phyloP scores from a whole-genome alignment of 1,140 invertebrate genomes.

The Trichonephila clavipes region DNA sequence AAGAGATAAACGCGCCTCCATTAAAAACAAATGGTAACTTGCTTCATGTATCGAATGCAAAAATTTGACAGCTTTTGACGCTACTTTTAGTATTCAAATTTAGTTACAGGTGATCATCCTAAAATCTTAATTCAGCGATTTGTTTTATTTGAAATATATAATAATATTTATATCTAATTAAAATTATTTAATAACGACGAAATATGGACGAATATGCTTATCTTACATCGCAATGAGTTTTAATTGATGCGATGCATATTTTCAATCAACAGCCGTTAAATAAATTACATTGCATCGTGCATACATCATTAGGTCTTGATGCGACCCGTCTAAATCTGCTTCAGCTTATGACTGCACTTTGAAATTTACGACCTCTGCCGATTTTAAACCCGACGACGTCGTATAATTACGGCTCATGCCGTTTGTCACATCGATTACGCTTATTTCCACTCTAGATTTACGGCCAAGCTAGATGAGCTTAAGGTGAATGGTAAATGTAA shows the following conservation, averaged over 20 bases:
- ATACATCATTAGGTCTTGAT: constrained; percentile 58
- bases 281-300: constrained; percentile 48
- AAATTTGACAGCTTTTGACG: too few species aligned
- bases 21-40: too few species aligned
- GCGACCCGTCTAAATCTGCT: constrained; percentile 25
- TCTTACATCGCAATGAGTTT: neutral
- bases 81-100: too few species aligned
- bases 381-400: constrained; percentile 41
- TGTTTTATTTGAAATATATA: too few species aligned
- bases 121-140: too few species aligned
- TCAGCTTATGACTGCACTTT: constrained; percentile 28
- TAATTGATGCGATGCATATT: constrained; percentile 35
- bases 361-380: constrained; percentile 49
- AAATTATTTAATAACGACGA: neutral
- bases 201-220: neutral
- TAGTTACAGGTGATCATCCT: too few species aligned
- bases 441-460: constrained; percentile 28
- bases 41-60: too few species aligned
- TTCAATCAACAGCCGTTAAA: constrained; percentile 61
- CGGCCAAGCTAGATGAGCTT: neutral
- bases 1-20: too few species aligned
- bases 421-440: constrained; percentile 64
- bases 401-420: constrained; percentile 57
- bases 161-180: too few species aligned
- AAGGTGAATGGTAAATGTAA: neutral